A percentile compares a stretch with the other conserved stretches of the same genome.
These are phyloP conservation scores for Hetaerina titia DNA, from an alignment of 2,888 invertebrate genomes.

Conservation along the genomic window DNA sequence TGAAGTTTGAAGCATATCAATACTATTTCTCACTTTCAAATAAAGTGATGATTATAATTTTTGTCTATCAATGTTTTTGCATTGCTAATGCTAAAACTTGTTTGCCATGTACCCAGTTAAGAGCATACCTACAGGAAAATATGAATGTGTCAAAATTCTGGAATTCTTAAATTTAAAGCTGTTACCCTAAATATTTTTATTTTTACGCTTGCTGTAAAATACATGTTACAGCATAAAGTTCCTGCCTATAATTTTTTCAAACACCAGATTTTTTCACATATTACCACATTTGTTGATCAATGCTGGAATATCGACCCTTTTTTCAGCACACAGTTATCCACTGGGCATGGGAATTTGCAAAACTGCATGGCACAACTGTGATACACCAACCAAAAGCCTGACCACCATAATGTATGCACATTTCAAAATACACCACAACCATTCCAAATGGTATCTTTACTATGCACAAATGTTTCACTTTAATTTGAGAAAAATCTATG, in stretches of 20 bases:
- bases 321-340: not conserved
- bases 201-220: too few relatives aligned
- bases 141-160: not conserved
- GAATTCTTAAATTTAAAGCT: too few relatives aligned
- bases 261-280: not conserved
- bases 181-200: too few relatives aligned
- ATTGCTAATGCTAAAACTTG: not conserved
- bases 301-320: not conserved
- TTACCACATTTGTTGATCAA: not conserved
- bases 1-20: slow-evolving; percentile 58
- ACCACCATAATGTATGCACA: not conserved
- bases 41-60: not conserved
- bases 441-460: slow-evolving; percentile 18
- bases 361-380: slow-evolving; percentile 46
- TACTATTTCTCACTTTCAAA: slow-evolving; percentile 17
- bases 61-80: slow-evolving; percentile 27
- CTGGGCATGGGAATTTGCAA: slow-evolving; percentile 3
- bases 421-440: slow-evolving; percentile 22
- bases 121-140: not conserved
- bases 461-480: not conserved
- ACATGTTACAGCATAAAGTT: too few relatives aligned
- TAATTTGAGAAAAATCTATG: not conserved
- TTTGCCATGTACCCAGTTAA: not conserved
- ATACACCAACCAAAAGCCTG: slow-evolving; percentile 37
- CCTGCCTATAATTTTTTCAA: not conserved